A percentile compares a stretch with the other conserved stretches of the same genome.
Conservation (phyloP, 2,113 vertebrate genomes). For the Vidua macroura region DNA sequence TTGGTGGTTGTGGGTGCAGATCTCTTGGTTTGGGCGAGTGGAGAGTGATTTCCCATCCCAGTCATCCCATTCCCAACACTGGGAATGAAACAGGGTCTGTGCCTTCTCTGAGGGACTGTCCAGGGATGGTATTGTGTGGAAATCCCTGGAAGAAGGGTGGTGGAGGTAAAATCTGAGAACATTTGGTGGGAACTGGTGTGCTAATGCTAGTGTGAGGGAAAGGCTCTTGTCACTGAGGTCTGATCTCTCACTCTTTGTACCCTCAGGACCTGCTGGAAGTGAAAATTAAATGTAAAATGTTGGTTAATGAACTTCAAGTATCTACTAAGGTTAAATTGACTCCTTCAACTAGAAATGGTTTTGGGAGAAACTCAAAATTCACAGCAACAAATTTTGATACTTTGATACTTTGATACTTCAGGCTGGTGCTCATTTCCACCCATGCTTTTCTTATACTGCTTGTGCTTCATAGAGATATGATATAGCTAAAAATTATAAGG, state of each 20-base stretch:
- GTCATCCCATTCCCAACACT: neutral
- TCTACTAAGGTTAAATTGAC: neutral
- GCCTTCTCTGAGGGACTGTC: neutral
- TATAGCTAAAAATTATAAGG: neutral
- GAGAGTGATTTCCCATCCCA: neutral
- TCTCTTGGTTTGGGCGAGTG: neutral
- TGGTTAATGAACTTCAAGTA: neutral
- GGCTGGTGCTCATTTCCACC: neutral
- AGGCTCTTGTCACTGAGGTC: rapidly evolving
- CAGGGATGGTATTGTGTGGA: neutral
- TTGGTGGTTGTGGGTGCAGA: neutral
- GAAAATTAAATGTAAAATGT: neutral
- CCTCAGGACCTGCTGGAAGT: neutral
- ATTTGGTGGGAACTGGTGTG: neutral
- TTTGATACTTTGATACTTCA: neutral
- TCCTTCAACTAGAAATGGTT: neutral
- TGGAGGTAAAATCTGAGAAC: neutral
- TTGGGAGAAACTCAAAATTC: neutral
- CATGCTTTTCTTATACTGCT: neutral
- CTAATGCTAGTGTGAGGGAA: neutral
- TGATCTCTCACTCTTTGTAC: rapidly evolving
- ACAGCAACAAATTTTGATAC: neutral
- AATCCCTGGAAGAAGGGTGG: neutral
- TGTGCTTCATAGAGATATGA: neutral
- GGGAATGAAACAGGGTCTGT: neutral